Conservation (phyloP, 35 echinoderm and acorn worm genomes). For the Eucidaris tribuloides region DNA sequence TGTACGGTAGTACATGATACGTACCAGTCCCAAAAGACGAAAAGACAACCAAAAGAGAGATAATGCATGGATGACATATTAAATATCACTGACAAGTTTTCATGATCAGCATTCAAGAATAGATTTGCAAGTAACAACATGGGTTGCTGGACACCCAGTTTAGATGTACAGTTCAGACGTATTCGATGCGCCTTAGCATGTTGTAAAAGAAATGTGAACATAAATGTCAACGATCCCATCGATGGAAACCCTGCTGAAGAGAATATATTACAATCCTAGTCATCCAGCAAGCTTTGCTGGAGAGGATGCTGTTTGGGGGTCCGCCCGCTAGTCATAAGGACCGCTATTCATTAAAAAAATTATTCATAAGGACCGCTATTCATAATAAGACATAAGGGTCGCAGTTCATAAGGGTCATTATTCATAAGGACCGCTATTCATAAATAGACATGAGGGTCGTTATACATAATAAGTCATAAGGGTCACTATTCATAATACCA, state of each 20-base stretch:
- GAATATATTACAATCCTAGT: constrained; percentile 40
- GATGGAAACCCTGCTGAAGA: constrained; percentile 28
- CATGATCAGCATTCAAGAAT: not conserved
- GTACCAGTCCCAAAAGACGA: constrained; percentile 11
- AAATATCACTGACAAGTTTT: not conserved
- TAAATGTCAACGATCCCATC: not conserved
- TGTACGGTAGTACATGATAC: too few relatives aligned
- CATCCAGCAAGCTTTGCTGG: constrained; percentile 56
- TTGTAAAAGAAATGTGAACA: constrained; percentile 22
- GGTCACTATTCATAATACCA: too few relatives aligned
- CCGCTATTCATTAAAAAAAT: too few relatives aligned
- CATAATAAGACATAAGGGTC: too few relatives aligned
- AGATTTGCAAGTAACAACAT: not conserved
- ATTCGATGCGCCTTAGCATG: constrained; percentile 27
- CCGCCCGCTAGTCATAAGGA: not conserved
- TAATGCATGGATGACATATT: constrained; percentile 20
- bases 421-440: too few relatives aligned
- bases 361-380: too few relatives aligned
- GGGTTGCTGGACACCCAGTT: constrained; percentile 25
- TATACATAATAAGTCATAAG: too few relatives aligned
- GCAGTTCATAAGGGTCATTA: too few relatives aligned
- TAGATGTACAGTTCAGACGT: not conserved
- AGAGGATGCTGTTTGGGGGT: constrained; percentile 37
- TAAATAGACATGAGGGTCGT: too few relatives aligned
- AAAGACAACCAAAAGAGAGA: not conserved